A percentile compares a stretch with the other conserved stretches of the same genome.
Evolutionary conservation across 1,140 invertebrate species (phyloP).

Genomic region (Nylanderia fulva): DNA sequence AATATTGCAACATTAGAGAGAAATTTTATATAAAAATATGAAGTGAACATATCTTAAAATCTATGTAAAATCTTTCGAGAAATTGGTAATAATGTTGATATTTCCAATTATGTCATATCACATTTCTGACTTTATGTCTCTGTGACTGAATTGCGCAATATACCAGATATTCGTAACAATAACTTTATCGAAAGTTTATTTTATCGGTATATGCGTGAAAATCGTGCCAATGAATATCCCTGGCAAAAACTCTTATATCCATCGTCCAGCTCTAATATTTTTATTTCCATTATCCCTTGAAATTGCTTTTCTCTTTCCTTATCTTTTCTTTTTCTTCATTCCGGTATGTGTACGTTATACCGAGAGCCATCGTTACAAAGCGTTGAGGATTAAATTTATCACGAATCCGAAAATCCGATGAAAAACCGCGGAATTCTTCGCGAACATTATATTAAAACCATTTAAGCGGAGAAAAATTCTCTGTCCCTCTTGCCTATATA

Average conservation of each 20-base stretch:
- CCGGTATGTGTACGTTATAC: not conserved
- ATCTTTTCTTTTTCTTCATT: slow-evolving; percentile 18
- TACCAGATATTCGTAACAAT: not conserved
- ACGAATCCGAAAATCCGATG: slow-evolving; percentile 45
- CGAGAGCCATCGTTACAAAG: slow-evolving; percentile 44
- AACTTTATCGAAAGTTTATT: slow-evolving; percentile 34
- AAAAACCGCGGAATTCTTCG: slow-evolving; percentile 39
- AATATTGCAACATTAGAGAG: not conserved
- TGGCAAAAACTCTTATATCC: slow-evolving; percentile 9
- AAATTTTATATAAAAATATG: not conserved
- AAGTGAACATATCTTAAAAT: not conserved
- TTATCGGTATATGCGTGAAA: slow-evolving; percentile 10
- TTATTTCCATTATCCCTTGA: slow-evolving; percentile 6
- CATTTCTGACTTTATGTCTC: slow-evolving; percentile 2
- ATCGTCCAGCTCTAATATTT: slow-evolving; percentile 7
- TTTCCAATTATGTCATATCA: not conserved
- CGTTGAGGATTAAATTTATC: slow-evolving; percentile 51
- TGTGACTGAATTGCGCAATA: not conserved
- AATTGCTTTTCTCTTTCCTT: slow-evolving; percentile 19
- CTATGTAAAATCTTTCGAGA: not conserved
- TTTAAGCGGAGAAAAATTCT: not conserved
- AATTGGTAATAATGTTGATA: not conserved
- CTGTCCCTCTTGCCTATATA: slow-evolving; percentile 9
- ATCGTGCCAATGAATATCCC: slow-evolving; percentile 44
- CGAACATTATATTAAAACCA: slow-evolving; percentile 43